Conservation (phyloP, 2,113 vertebrate species). For the Phoxinus phoxinus region DNA sequence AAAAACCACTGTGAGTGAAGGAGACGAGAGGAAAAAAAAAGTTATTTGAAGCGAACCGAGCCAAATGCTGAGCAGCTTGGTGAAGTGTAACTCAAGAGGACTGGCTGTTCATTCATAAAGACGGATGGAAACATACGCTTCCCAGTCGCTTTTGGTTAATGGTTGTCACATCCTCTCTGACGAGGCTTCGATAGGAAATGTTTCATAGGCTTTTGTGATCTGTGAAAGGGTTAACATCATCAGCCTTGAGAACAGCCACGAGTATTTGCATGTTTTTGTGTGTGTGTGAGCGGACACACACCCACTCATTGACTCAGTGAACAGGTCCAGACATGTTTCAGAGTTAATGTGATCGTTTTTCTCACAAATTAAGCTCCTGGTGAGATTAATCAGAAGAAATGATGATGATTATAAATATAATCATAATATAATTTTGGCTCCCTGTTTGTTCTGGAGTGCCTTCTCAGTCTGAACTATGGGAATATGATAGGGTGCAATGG, state of each 20-base stretch:
- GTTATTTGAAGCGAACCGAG: background rate
- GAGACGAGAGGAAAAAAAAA: background rate
- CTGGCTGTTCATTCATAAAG: constrained; percentile 33
- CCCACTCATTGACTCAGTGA: constrained; percentile 57
- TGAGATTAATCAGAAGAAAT: constrained; percentile 14
- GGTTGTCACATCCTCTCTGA: background rate
- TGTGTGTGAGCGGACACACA: constrained; percentile 55
- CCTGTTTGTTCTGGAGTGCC: background rate
- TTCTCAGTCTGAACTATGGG: background rate
- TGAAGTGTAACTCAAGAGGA: constrained; percentile 8
- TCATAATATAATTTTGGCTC: constrained; percentile 17
- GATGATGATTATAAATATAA: constrained; percentile 49
- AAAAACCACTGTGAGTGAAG: constrained; percentile 1
- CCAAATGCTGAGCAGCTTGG: constrained; percentile 9
- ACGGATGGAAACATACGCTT: background rate
- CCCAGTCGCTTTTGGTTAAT: background rate
- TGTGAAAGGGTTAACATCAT: constrained; percentile 53
- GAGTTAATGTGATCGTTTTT: constrained; percentile 46
- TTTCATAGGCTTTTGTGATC: background rate
- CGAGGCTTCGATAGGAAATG: background rate
- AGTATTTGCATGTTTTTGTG: constrained; percentile 18
- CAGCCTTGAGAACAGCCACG: background rate
- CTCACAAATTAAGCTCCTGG: background rate
- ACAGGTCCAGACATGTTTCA: constrained; percentile 68
- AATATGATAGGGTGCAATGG: too few species aligned